Conservation (phyloP, 2,888 invertebrate species). For the Acholoe squamosa region DNA sequence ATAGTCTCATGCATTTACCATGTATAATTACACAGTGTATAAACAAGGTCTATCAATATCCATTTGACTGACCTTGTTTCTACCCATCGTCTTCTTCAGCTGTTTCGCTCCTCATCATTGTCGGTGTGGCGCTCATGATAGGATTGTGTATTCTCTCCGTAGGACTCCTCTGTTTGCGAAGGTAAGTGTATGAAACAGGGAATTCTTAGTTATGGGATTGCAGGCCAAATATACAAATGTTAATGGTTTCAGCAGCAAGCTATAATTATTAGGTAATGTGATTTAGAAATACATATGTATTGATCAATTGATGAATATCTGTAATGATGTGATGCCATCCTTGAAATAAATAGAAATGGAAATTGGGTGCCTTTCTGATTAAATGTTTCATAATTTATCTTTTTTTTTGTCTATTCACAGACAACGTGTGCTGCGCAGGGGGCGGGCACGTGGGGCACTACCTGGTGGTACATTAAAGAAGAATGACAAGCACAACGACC, state of each 20-base stretch:
- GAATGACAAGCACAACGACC: constrained; percentile 44
- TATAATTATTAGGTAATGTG: no score
- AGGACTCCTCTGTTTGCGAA: constrained; percentile 58
- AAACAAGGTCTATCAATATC: no score
- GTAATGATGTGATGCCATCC: no score
- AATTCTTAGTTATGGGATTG: not conserved
- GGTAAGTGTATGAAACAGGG: constrained; percentile 19
- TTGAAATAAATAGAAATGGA: not conserved
- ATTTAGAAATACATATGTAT: not conserved
- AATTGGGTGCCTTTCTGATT: no score
- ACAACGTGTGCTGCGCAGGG: not conserved
- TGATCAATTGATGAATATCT: no score
- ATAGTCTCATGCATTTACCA: no score
- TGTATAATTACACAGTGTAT: no score
- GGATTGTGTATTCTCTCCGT: constrained; percentile 60
- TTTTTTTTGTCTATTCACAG: not conserved
- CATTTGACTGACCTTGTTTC: no score
- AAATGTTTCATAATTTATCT: no score
- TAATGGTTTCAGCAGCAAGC: no score
- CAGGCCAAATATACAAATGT: no score
- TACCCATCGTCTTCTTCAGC: constrained; percentile 54
- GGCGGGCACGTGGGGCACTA: not conserved
- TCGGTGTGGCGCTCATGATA: constrained; percentile 62
- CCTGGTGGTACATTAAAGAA: constrained; percentile 5
- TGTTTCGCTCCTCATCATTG: constrained; percentile 63